These are phyloP conservation scores for Drosophila falleni DNA, from an alignment of 2,888 invertebrate genomes.

Conservation along the genomic window DNA sequence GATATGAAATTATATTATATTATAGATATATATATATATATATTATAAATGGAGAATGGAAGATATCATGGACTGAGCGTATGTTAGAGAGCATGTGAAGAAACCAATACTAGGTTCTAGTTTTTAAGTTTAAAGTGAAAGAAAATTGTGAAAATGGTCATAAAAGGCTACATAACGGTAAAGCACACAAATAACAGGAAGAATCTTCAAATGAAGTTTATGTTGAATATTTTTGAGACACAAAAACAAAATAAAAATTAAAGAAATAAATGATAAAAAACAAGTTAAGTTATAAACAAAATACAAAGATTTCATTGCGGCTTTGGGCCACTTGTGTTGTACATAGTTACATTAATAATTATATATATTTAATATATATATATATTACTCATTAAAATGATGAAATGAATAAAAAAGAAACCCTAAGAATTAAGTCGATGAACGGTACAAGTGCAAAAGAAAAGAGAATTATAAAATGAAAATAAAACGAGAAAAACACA, in stretches of 20 bases:
- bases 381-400: conserved; percentile 68
- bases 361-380: conserved; percentile 62
- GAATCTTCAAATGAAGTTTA: conserved; percentile 39
- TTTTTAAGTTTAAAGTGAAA: conserved; percentile 63
- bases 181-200: conserved; percentile 51
- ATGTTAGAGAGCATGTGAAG: conserved; percentile 67
- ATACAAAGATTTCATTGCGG: conserved; percentile 75
- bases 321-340: conserved; percentile 66
- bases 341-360: conserved; percentile 75
- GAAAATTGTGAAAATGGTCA: conserved; percentile 64
- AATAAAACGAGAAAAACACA: conserved; percentile 51
- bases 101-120: conserved; percentile 73
- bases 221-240: conserved; percentile 64
- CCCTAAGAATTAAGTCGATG: conserved; percentile 69
- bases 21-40: conserved; percentile 32
- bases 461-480: conserved; percentile 45
- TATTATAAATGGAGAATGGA: conserved; percentile 49
- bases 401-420: conserved; percentile 47
- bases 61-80: conserved; percentile 84
- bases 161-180: conserved; percentile 50
- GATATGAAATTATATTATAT: conserved; percentile 46
- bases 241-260: conserved; percentile 30
- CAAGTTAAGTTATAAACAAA: conserved; percentile 69
- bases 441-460: conserved; percentile 79
- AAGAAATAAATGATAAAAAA: conserved; percentile 37